phyloP scores from a whole-genome alignment of 2,888 invertebrate genomes.

The Synanthedon myopaeformis region DNA sequence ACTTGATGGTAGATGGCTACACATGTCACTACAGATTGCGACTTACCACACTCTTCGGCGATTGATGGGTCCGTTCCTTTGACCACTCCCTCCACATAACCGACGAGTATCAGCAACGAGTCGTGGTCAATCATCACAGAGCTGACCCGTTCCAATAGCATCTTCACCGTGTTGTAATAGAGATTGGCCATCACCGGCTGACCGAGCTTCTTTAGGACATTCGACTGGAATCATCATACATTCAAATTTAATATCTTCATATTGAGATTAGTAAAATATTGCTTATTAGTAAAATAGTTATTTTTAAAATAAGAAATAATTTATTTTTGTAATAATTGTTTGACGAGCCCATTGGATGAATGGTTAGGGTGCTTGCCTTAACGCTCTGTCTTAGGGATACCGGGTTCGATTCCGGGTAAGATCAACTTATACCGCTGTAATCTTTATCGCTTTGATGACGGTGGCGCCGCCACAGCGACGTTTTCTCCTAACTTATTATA shows the following conservation, averaged over 20 bases:
- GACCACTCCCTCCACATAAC: conserved; percentile 78
- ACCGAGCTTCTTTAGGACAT: conserved; percentile 91
- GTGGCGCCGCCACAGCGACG: no score
- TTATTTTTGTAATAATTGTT: neutral
- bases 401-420: no score
- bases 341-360: no score
- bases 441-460: no score
- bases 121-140: conserved; percentile 96
- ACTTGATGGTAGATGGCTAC: no score
- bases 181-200: conserved; percentile 95
- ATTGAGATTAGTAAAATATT: neutral
- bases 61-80: conserved; percentile 50
- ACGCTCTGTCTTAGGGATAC: no score
- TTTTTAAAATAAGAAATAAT: neutral
- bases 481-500: no score
- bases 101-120: conserved; percentile 80
- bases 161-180: conserved; percentile 96
- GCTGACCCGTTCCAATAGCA: conserved; percentile 92
- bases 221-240: conserved; percentile 63
- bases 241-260: neutral
- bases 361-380: no score
- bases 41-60: conserved; percentile 56
- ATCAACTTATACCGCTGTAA: no score
- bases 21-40: no score
- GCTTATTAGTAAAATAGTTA: no score